Base-by-base conservation (phyloP, 2,888 invertebrate genomes). In the Ctenicera cuprea region DNA sequence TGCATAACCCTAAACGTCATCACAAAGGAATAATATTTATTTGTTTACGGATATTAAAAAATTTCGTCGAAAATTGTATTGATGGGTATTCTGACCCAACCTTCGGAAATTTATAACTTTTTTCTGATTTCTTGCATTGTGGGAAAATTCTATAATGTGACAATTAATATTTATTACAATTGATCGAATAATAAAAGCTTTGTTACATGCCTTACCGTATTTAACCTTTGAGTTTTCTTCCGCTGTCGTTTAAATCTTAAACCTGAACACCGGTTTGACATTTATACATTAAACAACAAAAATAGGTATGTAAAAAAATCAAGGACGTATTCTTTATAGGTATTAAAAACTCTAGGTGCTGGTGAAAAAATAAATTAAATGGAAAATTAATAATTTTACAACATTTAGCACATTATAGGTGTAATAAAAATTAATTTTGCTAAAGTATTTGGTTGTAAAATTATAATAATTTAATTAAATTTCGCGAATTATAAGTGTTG, bases 171-270 rank as follows among this genome's bases (percentile, higher is more conserved):
- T 33, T 33, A 33, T 33, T 33, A 9, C 33, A 33, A 33, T 33
- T 33, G 7, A 33, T 33, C 7, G 33, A 33, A 16, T 43, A n/a
- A 43, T 43, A 43, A 14, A n/a, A 14, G 18, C 48, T 18, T 14
- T 11, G 16, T 30, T 59, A 33, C 38, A 11, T 57, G 57, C 12
- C 11, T 59, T 38, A 38, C 22, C 14, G 38, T 38, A 59, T 37
- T 59, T 59, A 59, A 59, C 59, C 59, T 59, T 59, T 59, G 18
- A 18, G 18, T 16, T 59, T 37, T 59, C 59, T 59, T 59, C 59
- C 59, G 57, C 37, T 20, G 38, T 18, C 26, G 30, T 41, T 57
- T 16, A 16, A 12, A 16, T 37, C 38, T 38, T n/a, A 38, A 59
- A 59, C 59, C 20, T 59, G 59, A 37, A 38, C 59, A 59, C 38